These are phyloP conservation scores for Huso huso DNA, from an alignment of 2,797 vertebrate genomes.

Conservation along the genomic window DNA sequence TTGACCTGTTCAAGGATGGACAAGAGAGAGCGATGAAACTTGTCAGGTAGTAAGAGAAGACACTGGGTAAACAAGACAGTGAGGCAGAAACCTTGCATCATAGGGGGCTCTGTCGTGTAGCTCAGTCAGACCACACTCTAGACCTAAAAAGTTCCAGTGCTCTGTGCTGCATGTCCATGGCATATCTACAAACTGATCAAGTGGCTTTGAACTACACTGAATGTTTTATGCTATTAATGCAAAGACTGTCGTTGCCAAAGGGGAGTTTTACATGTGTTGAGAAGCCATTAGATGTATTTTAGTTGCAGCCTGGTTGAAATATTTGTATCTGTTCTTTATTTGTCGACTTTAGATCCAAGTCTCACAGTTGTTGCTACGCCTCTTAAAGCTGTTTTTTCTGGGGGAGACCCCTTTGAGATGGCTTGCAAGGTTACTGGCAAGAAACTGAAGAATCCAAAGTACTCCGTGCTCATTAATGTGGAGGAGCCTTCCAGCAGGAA, in stretches of 20 bases:
- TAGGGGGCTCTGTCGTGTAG: too few relatives aligned
- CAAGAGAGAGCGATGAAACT: too few relatives aligned
- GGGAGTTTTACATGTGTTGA: constrained; percentile 11
- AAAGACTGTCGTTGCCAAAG: background rate
- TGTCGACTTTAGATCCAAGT: constrained; percentile 56
- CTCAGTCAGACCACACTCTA: too few relatives aligned
- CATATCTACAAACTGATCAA: constrained; percentile 18
- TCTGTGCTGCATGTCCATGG: background rate
- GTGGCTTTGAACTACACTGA: background rate
- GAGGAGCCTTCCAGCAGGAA: constrained; percentile 52
- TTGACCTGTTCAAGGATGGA: too few relatives aligned
- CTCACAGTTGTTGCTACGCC: constrained; percentile 67
- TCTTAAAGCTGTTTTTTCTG: constrained; percentile 65
- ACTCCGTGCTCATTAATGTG: constrained; percentile 73
- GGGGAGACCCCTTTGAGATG: constrained; percentile 90
- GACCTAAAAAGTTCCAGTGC: too few relatives aligned
- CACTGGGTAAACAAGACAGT: too few relatives aligned
- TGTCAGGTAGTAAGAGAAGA: too few relatives aligned
- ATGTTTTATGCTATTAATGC: background rate
- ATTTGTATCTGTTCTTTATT: constrained; percentile 26
- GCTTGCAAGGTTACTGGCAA: constrained; percentile 66
- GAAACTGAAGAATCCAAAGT: constrained; percentile 70
- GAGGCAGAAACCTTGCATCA: too few relatives aligned
- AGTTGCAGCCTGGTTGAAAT: constrained; percentile 22
- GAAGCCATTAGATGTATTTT: constrained; percentile 24